Conservation (phyloP, 2,888 invertebrate species). For the Lymantria monacha region DNA sequence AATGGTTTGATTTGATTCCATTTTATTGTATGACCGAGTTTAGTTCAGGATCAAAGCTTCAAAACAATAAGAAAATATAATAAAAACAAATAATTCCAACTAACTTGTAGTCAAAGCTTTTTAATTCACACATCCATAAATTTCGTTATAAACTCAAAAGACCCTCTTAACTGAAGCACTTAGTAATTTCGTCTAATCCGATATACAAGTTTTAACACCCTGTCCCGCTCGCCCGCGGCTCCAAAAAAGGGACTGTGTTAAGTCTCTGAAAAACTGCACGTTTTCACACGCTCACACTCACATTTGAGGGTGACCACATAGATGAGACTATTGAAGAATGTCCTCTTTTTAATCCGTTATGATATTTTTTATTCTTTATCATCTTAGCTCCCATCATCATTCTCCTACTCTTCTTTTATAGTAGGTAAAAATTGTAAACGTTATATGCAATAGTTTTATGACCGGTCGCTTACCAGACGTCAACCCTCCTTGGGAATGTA, state of each 20-base stretch:
- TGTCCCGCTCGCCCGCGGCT: constrained; percentile 63
- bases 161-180: constrained; percentile 71
- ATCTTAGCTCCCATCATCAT: no score
- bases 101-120: constrained; percentile 25
- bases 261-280: constrained; percentile 70
- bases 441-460: no score
- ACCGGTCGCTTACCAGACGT: no score
- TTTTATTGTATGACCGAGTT: no score
- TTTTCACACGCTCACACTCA: constrained; percentile 70
- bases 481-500: no score
- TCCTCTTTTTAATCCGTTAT: neutral
- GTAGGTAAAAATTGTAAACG: no score
- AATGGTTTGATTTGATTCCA: no score
- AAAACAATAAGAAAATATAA: neutral
- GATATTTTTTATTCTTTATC: no score
- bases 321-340: constrained; percentile 1
- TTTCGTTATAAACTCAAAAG: constrained; percentile 18
- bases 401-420: no score
- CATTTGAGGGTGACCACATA: constrained; percentile 11
- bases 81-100: constrained; percentile 6
- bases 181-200: constrained; percentile 79
- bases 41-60: no score
- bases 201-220: constrained; percentile 78
- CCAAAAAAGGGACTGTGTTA: constrained; percentile 73
- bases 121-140: constrained; percentile 26